phyloP scores from a whole-genome alignment of 2,113 vertebrate species.

The Podocnemis expansa region DNA sequence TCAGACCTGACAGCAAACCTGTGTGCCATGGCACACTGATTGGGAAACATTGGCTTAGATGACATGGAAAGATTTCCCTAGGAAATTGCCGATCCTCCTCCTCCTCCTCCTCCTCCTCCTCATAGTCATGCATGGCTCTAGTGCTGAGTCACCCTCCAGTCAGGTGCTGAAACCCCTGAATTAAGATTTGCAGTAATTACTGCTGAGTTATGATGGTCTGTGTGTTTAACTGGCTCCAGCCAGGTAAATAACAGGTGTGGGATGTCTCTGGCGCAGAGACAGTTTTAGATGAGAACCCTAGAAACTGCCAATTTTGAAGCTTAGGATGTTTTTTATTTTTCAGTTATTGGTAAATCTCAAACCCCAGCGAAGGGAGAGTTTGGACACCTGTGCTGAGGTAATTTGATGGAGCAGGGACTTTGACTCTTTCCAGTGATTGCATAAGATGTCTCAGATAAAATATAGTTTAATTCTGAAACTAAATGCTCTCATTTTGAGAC shows the following conservation, averaged over 20 bases:
- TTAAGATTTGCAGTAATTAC: no score
- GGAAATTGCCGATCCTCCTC: no score
- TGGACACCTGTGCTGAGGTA: not conserved
- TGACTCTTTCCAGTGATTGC: not conserved
- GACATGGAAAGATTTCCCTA: not conserved
- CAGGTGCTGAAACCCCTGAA: no score
- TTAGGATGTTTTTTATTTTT: not conserved
- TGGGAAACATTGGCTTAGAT: not conserved
- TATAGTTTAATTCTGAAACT: not conserved
- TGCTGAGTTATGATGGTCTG: not conserved
- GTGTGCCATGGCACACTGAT: no score
- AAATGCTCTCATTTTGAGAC: not conserved
- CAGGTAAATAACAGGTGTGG: not conserved
- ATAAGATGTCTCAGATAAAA: not conserved
- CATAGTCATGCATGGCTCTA: no score
- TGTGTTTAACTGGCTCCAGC: not conserved
- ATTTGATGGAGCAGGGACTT: not conserved
- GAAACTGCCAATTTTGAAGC: not conserved
- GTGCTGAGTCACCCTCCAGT: no score
- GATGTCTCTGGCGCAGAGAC: not conserved
- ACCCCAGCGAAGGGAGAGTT: not conserved
- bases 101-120: no score
- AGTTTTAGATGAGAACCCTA: not conserved
- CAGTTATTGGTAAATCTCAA: not conserved
- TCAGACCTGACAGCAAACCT: no score